These are phyloP conservation scores for Coptodon bakossiorum DNA, from an alignment of 2,113 vertebrate genomes.

Conservation along the genomic window DNA sequence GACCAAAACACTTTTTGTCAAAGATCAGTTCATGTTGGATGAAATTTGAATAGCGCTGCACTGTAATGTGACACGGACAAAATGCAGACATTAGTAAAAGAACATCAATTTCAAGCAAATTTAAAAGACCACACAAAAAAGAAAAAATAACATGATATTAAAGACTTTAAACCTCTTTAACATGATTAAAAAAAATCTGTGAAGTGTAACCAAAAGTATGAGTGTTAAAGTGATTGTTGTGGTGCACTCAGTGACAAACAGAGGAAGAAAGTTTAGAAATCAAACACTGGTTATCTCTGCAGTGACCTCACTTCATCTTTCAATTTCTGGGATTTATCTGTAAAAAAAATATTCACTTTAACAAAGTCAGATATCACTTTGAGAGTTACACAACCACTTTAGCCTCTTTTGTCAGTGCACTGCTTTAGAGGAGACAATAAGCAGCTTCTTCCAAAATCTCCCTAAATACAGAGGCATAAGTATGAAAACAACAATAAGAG, in stretches of 20 bases:
- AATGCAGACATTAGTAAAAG: background rate
- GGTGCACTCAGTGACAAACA: background rate
- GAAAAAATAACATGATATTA: background rate
- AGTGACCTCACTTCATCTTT: background rate
- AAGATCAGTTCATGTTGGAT: background rate
- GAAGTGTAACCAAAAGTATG: background rate
- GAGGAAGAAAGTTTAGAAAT: background rate
- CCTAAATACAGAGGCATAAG: background rate
- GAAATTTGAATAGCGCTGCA: background rate
- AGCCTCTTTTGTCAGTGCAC: background rate
- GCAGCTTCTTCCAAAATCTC: background rate
- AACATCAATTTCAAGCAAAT: background rate
- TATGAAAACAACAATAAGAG: background rate
- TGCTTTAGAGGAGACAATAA: background rate
- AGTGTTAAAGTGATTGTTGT: background rate
- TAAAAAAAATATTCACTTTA: background rate
- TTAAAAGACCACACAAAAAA: background rate
- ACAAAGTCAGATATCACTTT: constrained; percentile 18
- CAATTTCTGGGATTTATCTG: background rate
- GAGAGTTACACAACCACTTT: constrained; percentile 15
- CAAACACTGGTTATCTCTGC: background rate
- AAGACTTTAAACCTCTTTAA: background rate
- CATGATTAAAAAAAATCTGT: background rate
- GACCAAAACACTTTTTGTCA: background rate
- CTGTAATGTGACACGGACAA: background rate